These are phyloP conservation scores for Gambusia yucatana DNA, from an alignment of 2,797 vertebrate genomes.

Conservation along the genomic window DNA sequence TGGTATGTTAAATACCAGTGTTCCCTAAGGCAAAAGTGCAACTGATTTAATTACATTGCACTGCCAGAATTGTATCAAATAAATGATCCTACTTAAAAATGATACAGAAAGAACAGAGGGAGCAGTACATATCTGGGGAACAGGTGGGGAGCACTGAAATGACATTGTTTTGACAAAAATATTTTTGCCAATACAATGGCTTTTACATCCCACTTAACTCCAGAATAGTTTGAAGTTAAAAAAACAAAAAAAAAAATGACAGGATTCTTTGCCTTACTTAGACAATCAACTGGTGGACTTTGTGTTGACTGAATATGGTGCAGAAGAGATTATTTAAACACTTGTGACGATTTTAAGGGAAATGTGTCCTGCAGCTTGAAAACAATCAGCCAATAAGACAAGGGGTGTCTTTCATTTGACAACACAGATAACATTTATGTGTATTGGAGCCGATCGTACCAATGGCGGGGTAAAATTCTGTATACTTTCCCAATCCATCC, in stretches of 20 bases:
- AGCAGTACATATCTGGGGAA: slow-evolving; percentile 39
- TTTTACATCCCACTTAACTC: slow-evolving; percentile 55
- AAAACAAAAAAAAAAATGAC: slow-evolving; percentile 15
- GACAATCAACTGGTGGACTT: slow-evolving; percentile 39
- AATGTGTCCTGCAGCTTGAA: slow-evolving; percentile 58
- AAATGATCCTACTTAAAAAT: slow-evolving; percentile 36
- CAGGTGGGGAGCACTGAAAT: slow-evolving; percentile 40
- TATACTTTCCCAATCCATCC: slow-evolving; percentile 99
- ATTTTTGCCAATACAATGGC: slow-evolving; percentile 45
- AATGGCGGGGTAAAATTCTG: slow-evolving; percentile 98
- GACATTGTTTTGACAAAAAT: slow-evolving; percentile 40
- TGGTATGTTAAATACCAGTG: slow-evolving; percentile 8
- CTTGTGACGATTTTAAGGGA: slow-evolving; percentile 31
- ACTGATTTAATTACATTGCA: slow-evolving; percentile 30
- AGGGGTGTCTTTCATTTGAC: slow-evolving; percentile 89
- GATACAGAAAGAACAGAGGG: slow-evolving; percentile 29
- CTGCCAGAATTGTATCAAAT: slow-evolving; percentile 16
- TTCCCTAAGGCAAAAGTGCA: slow-evolving; percentile 32
- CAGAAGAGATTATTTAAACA: slow-evolving; percentile 42
- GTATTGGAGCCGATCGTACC: slow-evolving; percentile 99
- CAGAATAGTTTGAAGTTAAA: slow-evolving; percentile 47
- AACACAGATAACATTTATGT: slow-evolving; percentile 96
- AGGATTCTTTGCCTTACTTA: slow-evolving; percentile 64
- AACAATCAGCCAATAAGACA: slow-evolving; percentile 87
- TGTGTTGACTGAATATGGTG: slow-evolving; percentile 53